Evolutionary conservation across 2,113 vertebrate species (phyloP), one percentile per base, ranked within the genome.

Genomic region (Riparia riparia): DNA sequence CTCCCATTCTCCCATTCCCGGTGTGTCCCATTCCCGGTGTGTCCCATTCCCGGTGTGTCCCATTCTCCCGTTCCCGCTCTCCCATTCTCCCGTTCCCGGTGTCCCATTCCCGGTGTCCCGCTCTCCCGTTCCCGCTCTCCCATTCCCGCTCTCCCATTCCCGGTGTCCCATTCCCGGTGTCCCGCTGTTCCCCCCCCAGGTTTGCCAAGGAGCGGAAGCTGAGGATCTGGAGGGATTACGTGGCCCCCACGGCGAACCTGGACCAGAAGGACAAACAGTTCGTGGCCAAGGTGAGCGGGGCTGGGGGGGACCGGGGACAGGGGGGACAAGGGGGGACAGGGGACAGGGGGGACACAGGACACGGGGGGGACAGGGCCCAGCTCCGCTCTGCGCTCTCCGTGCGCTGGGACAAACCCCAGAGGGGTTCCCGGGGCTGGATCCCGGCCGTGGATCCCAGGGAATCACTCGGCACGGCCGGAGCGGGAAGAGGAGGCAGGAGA

Each of bases 211-310:
- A 99, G 65, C 99, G 98, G 79, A 99, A 99, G 96, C 96, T 99
- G 89, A 97, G 99, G 90, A 99, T 99, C 95, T 99, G 99, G 99
- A 99, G 99, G 97, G 99, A 99, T 97, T 99, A 99, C 1, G 99
- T 99, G 80, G 98, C 99, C 4, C 99, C 99, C 69, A 99, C 99
- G 16, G 99, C 99, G 68, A 99, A 99, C 98, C 92, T 99, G 98
- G 99, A 99, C 82, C 99, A 98, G 98, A 99, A 99, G 97, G 99
- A 99, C 98, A 98, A 99, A 95, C 99, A 99, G 89, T 99, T 99
- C 32, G 98, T 99, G 41, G 99, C 99, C 96, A 99, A 99, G 99
- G 99, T 99, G 96, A 98, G 98, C 12, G 3, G 80, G 64, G 22
- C 54, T 16, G 47, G 26, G 14, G 26, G 1, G 54, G 73, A n/a